phyloP scores from a whole-genome alignment of 2,888 invertebrate species.

The Chironomus tentans region DNA sequence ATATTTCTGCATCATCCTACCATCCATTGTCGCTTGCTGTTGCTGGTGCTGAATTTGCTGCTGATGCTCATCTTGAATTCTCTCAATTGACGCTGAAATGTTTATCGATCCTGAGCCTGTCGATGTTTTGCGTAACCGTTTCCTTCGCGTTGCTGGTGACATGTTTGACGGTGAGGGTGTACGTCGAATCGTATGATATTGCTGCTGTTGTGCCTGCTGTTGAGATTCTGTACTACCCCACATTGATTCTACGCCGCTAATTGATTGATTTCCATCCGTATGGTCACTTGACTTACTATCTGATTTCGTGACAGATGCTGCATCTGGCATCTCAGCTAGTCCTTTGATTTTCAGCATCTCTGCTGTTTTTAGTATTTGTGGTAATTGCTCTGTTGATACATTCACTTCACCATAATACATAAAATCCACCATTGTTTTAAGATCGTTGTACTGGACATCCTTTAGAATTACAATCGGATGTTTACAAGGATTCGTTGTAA shows the following conservation, averaged over 20 bases:
- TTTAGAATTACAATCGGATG: slow-evolving; percentile 86
- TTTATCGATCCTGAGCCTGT: slow-evolving; percentile 46
- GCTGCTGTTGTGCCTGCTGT: slow-evolving; percentile 49
- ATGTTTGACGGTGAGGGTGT: slow-evolving; percentile 49
- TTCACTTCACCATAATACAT: slow-evolving; percentile 92
- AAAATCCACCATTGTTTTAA: slow-evolving; percentile 81
- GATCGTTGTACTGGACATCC: slow-evolving; percentile 76
- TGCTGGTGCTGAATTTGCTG: slow-evolving; percentile 38
- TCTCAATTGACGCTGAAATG: slow-evolving; percentile 44
- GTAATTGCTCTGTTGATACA: slow-evolving; percentile 79
- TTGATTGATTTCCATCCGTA: slow-evolving; percentile 46
- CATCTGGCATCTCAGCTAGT: slow-evolving; percentile 75
- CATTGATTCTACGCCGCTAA: slow-evolving; percentile 44
- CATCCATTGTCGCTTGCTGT: slow-evolving; percentile 43
- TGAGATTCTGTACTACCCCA: slow-evolving; percentile 46
- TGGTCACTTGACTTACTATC: slow-evolving; percentile 50
- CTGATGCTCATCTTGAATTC: slow-evolving; percentile 43
- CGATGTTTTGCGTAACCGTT: slow-evolving; percentile 55
- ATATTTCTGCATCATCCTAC: slow-evolving; percentile 46
- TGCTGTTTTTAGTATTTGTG: slow-evolving; percentile 70
- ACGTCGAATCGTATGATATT: slow-evolving; percentile 44
- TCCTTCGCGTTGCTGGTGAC: slow-evolving; percentile 52
- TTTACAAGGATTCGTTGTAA: slow-evolving; percentile 76
- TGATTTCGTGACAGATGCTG: slow-evolving; percentile 62
- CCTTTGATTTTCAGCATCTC: slow-evolving; percentile 83